Evolutionary conservation across 2,888 invertebrate species (phyloP).

Genomic region (Stenoptilia bipunctidactyla): DNA sequence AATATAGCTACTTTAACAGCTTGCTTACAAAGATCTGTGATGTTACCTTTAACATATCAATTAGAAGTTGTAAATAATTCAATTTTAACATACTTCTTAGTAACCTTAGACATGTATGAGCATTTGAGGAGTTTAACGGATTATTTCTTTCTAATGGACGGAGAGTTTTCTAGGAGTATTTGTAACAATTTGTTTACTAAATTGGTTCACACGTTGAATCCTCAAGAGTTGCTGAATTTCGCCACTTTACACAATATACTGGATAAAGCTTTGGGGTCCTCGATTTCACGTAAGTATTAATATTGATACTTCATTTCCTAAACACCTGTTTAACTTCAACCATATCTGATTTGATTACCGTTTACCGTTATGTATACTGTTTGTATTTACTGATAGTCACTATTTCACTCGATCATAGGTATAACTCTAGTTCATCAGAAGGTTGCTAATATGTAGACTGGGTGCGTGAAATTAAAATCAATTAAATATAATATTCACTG

Average conservation of each 20-base stretch:
- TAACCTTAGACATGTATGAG: slow-evolving; percentile 75
- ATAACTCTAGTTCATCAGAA: no score
- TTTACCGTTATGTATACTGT: no score
- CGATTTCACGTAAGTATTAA: slow-evolving; percentile 71
- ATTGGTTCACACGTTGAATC: slow-evolving; percentile 74
- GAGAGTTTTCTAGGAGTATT: slow-evolving; percentile 81
- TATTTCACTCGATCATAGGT: no score
- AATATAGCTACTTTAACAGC: slow-evolving; percentile 67
- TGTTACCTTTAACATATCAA: slow-evolving; percentile 77
- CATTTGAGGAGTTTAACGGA: slow-evolving; percentile 81
- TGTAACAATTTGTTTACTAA: slow-evolving; percentile 78
- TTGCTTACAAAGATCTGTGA: slow-evolving; percentile 76
- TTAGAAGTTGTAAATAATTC: slow-evolving; percentile 79
- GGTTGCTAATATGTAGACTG: no score
- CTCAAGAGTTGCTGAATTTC: slow-evolving; percentile 77
- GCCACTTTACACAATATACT: slow-evolving; percentile 77
- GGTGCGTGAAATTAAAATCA: no score
- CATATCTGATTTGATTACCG: no score
- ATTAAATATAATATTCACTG: no score
- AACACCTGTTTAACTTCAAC: no score
- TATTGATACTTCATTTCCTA: no score
- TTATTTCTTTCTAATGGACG: slow-evolving; percentile 84
- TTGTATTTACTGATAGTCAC: no score
- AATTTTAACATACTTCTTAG: slow-evolving; percentile 77
- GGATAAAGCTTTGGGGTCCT: slow-evolving; percentile 77